These are phyloP conservation scores for Telenomus remus DNA, from an alignment of 1,140 invertebrate species.

Conservation along the genomic window DNA sequence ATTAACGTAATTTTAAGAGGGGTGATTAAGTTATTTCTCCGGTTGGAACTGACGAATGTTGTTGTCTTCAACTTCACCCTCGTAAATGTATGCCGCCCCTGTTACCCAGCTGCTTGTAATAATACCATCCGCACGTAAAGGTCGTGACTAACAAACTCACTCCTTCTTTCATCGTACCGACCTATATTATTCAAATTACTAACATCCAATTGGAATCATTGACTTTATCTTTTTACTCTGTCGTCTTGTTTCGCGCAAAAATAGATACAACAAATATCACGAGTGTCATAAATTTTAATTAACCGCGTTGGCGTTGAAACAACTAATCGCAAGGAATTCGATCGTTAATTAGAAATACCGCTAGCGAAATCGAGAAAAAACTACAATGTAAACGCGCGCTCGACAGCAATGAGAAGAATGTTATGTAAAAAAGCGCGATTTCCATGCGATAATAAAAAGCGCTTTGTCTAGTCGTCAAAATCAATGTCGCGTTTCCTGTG, in stretches of 20 bases:
- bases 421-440: too few species aligned
- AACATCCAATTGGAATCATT: slow-evolving; percentile 43
- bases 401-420: too few species aligned
- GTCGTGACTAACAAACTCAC: slow-evolving; percentile 37
- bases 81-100: slow-evolving; percentile 52
- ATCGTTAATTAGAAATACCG: slow-evolving; percentile 1
- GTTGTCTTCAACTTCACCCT: slow-evolving; percentile 49
- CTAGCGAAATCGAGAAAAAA: not conserved
- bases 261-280: too few species aligned
- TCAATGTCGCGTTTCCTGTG: too few species aligned
- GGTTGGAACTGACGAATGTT: slow-evolving; percentile 9
- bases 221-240: too few species aligned
- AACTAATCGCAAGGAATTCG: not conserved
- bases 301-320: not conserved
- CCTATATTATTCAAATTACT: slow-evolving; percentile 46
- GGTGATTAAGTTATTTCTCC: too few species aligned
- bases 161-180: slow-evolving; percentile 33
- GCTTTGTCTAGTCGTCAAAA: too few species aligned
- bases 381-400: not conserved
- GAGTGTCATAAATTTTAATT: slow-evolving; percentile 17
- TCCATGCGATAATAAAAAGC: too few species aligned
- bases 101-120: slow-evolving; percentile 52
- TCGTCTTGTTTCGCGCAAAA: too few species aligned
- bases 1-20: too few species aligned
- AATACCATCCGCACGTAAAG: slow-evolving; percentile 48